Base-by-base conservation (phyloP, 2,888 invertebrate genomes). In the Mesorhabditis belari region DNA sequence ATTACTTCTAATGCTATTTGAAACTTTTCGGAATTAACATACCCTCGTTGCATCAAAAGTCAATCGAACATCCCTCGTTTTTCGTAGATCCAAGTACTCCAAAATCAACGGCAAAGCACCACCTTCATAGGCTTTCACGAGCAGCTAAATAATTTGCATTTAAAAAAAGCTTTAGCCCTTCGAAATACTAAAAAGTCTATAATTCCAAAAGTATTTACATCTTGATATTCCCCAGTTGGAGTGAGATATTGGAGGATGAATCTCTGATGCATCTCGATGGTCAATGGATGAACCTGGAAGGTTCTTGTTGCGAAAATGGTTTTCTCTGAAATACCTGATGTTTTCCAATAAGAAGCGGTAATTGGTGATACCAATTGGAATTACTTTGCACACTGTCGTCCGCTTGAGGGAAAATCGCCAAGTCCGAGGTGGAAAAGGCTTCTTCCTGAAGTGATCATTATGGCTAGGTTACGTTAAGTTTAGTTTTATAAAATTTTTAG, bases 221-320 rank as follows among this genome's bases (percentile, higher is more conserved):
- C 95, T 82, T 96, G 96, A 81, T 95, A 96, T 81, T 95, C 96
- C 17, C 94, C 96, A 87, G 95, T 89, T 0, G 95, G 91, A 3
- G 92, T 90, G n/a, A 98, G 85, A 81, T 94, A 98, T 73, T 92
- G 87, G 27, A 96, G 83, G 76, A 95, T 92, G 2, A 95, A 86
- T 85, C 95, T 89, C 82, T 95, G 94, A 81, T 89, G 88, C 28
- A 93, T 92, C 0, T 90, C 89, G 58, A 88, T 85, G 0, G 90
- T 91, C 2, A 92, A 88, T 5, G 96, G 96, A 82, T 89, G 88
- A 12, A 79, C 44, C 65, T 62, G 28, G 35, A 58, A 35, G 26
- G 50, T 35, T 9, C 12, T 35, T 9, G 12, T 35, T 35, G 6
- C 17, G n/a, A 21, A 26, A 56, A 55, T 29, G 17, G 23, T 21